Base-by-base conservation (phyloP, 2,888 invertebrate species). In the Tubulanus polymorphus region DNA sequence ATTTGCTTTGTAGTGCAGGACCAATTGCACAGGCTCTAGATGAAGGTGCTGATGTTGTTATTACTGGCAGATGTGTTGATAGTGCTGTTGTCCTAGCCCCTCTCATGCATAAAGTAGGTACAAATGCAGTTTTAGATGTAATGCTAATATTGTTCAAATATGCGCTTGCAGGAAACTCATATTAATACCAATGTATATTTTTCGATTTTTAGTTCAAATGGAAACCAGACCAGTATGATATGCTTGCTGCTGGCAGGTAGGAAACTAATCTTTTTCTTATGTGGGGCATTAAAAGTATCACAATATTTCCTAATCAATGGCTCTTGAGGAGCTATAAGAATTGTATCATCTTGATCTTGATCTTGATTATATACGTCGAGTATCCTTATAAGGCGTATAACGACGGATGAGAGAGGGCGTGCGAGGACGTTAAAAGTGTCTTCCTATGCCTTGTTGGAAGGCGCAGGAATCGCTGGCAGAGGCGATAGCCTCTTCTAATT, bases 1-100 rank as follows among this genome's bases (percentile, higher is more conserved):
- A n/a, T n/a, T n/a, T n/a, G n/a, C n/a, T 53, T 58, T 67, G 30
- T 60, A 81, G 81, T 32, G 81, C 81, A 54, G 80, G 78, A 8
- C 79, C 81, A 2, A 81, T 82, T 50, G 71, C 71, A 10, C 62
- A 72, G 55, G 82, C 82, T 12, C 64, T 82, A 46, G 78, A 80
- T 48, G 64, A 72, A 48, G 82, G 81, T 29, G 82, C 82, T 23
- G 82, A 82, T 67, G 68, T 82, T 51, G 81, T 82, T 2, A 73
- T 82, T n/a, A 82, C 82, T 30, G 82, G 82, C 2, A 62, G 82
- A 49, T 82, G 82, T 73, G 79, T 79, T 8, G 82, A 82, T 66
- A 81, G 81, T 66, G 80, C 82, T 27, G 59, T 82, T 45, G 80
- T 76, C 2, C 69, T 82, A 20, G 82, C 74, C 37, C 81, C 82